Evolutionary conservation across 2,888 invertebrate species (phyloP).

Genomic region (Galerucella pusilla): DNA sequence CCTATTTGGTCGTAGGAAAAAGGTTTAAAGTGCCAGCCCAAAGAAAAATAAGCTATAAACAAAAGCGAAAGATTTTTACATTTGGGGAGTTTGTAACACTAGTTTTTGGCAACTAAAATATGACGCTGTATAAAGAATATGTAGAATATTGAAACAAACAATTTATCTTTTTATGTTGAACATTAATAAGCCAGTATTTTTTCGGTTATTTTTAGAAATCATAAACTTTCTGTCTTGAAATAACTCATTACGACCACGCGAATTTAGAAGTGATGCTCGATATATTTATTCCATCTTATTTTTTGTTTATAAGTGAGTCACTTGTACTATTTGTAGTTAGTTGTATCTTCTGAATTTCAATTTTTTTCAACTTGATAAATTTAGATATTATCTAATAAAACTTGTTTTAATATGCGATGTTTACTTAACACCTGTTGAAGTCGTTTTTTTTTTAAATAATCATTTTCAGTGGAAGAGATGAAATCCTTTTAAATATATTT

Average conservation of each 20-base stretch:
- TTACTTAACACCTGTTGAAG: background rate
- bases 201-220: background rate
- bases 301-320: background rate
- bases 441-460: background rate
- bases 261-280: background rate
- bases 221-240: background rate
- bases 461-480: too few species aligned
- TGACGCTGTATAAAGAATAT: background rate
- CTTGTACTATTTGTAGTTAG: background rate
- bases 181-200: background rate
- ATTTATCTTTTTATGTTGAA: background rate
- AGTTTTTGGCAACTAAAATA: background rate
- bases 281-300: slow-evolving; percentile 3
- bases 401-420: background rate
- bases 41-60: too few species aligned
- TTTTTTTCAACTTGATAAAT: background rate
- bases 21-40: too few species aligned
- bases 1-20: too few species aligned
- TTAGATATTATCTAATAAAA: background rate
- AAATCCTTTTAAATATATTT: too few species aligned
- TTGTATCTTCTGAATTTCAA: background rate
- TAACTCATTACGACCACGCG: background rate
- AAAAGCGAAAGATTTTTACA: too few species aligned
- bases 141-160: background rate
- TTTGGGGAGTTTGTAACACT: too few species aligned